A percentile compares a stretch with the other conserved stretches of the same genome.
These are phyloP conservation scores for Ceratitis capitata DNA, from an alignment of 1,140 invertebrate genomes.

Conservation along the genomic window DNA sequence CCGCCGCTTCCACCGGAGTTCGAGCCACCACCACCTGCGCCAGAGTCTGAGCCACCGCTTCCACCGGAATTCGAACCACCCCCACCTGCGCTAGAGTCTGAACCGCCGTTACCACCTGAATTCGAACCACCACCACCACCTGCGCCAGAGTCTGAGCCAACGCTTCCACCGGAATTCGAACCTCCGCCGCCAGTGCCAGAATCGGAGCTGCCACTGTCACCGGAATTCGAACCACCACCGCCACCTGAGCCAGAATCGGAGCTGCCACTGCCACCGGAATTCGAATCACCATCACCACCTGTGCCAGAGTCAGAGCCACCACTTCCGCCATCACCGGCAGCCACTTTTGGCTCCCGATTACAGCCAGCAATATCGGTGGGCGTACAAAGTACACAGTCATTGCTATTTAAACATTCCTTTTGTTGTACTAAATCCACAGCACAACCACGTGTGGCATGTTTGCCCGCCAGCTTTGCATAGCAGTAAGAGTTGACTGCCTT, in stretches of 20 bases:
- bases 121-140: not conserved
- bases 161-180: not conserved
- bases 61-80: no score
- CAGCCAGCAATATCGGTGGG: conserved; percentile 49
- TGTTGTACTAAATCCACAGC: conserved; percentile 48
- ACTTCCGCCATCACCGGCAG: not conserved
- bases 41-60: not conserved
- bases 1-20: not conserved
- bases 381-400: conserved; percentile 53
- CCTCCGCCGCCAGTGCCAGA: not conserved
- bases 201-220: not conserved
- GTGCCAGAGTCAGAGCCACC: not conserved
- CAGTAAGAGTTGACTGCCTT: conserved; percentile 52
- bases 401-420: conserved; percentile 44
- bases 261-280: not conserved
- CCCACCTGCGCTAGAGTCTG: not conserved
- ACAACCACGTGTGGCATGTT: conserved; percentile 52
- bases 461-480: conserved; percentile 44
- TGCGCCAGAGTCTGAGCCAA: not conserved
- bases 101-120: not conserved
- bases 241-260: not conserved
- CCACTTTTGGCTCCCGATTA: conserved; percentile 42
- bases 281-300: not conserved
- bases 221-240: not conserved
- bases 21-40: not conserved